These are phyloP conservation scores for Canis aureus DNA, from an alignment of 2,113 vertebrate genomes.

Conservation along the genomic window DNA sequence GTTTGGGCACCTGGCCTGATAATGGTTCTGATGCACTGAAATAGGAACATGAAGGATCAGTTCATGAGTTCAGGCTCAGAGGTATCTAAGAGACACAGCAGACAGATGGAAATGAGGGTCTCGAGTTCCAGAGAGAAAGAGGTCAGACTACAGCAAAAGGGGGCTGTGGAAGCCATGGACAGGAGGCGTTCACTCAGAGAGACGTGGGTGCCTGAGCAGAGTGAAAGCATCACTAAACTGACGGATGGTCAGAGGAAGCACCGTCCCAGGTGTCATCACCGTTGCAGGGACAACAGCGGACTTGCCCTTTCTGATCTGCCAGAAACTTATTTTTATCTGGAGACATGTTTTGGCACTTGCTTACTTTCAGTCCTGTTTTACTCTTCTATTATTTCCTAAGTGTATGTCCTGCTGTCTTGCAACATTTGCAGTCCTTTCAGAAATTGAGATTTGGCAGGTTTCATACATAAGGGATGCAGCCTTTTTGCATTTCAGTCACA, in stretches of 20 bases:
- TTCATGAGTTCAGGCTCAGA: not conserved
- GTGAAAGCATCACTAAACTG: fast-evolving
- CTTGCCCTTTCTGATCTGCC: not conserved
- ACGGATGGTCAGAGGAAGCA: not conserved
- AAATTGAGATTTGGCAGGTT: not conserved
- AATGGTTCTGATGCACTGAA: not conserved
- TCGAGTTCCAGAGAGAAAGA: not conserved
- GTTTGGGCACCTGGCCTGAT: not conserved
- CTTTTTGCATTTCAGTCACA: not conserved
- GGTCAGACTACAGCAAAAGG: not conserved
- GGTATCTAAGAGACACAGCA: fast-evolving
- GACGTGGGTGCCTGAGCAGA: fast-evolving
- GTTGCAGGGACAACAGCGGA: fast-evolving
- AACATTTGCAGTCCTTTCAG: not conserved
- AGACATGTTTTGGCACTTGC: not conserved
- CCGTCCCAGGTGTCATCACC: fast-evolving
- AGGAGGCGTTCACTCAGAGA: not conserved
- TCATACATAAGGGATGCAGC: not conserved
- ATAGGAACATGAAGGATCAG: not conserved
- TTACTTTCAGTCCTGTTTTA: not conserved
- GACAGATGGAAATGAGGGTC: not conserved
- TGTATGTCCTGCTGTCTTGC: not conserved
- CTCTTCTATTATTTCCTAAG: not conserved
- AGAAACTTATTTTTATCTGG: not conserved
- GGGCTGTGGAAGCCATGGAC: fast-evolving